Base-by-base conservation (phyloP, 2,113 vertebrate species). In the Apteryx owenii region DNA sequence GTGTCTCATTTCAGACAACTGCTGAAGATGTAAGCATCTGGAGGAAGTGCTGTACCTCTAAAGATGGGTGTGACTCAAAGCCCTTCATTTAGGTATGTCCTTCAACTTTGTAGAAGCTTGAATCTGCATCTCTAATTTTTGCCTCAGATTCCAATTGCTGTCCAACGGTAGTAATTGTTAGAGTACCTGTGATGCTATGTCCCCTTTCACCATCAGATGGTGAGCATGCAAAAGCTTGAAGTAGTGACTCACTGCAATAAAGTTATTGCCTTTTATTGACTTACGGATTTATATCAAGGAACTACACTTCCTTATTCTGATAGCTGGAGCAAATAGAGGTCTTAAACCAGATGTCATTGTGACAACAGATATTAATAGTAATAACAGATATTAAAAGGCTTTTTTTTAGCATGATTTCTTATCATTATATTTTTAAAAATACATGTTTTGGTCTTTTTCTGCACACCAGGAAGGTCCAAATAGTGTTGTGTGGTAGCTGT, bases 281-380 rank as follows among this genome's bases (percentile, higher is more conserved):
- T 81, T 78, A 53, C 0, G 0, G 79, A 88, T 54, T 54, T 60
- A 56, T 79, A 10, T 72, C 89, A 94, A 91, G 97, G 94, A 97
- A 54, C 95, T 77, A 4, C 26, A n/a, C 56, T 92, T 96, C 93
- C 91, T 93, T 56, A 85, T 97, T 40, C 73, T 66, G 29, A 6
- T 81, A 60, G 36, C 85, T 23, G 23, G 88, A 82, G 40, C 82
- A 83, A 53, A 69, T 33, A 80, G 48, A 71, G 48, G 19, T 65
- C 46, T 86, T 81, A 84, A 40, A 50, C 93, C 97, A 96, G 92
- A 53, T 93, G 87, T 82, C 90, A 75, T n/a, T 69, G 62, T 60
- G 72, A 73, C 12, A 31, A 58, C 54, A 90, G 25, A 13, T 6
- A 23, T 53, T 51, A 42, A 72, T 20, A 48, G n/a, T 48, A 66